A percentile compares a stretch with the other conserved stretches of the same genome.
Conservation (phyloP, 2,113 vertebrate species). For the Megaceryle torquata region DNA sequence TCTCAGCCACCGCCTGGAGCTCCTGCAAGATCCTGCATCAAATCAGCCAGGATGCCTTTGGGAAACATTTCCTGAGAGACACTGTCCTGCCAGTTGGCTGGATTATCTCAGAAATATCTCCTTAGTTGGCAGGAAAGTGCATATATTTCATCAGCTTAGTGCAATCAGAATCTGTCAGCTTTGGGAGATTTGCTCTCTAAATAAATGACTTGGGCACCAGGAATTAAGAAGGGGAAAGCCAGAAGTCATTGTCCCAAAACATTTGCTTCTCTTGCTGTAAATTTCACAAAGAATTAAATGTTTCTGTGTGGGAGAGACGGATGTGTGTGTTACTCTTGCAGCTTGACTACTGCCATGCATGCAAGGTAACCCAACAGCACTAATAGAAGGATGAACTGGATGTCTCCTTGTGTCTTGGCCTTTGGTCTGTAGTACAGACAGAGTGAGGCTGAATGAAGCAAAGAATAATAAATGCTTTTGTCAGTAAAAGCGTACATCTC, state of each 20-base stretch:
- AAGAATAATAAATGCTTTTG: conserved; percentile 10
- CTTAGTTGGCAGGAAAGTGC: not conserved
- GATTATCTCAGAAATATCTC: conserved; percentile 13
- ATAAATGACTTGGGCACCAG: not conserved
- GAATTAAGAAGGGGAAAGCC: not conserved
- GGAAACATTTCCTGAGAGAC: not conserved
- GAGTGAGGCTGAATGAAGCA: not conserved
- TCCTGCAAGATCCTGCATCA: not conserved
- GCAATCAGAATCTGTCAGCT: not conserved
- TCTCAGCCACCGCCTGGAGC: not conserved
- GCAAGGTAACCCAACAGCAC: not conserved
- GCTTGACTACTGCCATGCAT: not conserved
- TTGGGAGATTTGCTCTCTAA: not conserved
- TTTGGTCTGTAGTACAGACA: not conserved
- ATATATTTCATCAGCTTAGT: not conserved
- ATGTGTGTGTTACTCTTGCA: not conserved
- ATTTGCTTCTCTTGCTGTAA: conserved; percentile 2
- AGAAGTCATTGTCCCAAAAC: not conserved
- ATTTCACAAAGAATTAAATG: not conserved
- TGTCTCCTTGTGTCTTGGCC: not conserved
- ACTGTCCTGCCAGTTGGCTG: not conserved
- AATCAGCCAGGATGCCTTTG: not conserved
- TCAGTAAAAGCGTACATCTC: not conserved
- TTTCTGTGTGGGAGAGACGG: not conserved
- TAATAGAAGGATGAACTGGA: not conserved